Percentiles rank a stretch among this genome's conserved stretches.
phyloP scores from a whole-genome alignment of 53 echinoderm and acorn worm species.

The Paracentrotus lividus region DNA sequence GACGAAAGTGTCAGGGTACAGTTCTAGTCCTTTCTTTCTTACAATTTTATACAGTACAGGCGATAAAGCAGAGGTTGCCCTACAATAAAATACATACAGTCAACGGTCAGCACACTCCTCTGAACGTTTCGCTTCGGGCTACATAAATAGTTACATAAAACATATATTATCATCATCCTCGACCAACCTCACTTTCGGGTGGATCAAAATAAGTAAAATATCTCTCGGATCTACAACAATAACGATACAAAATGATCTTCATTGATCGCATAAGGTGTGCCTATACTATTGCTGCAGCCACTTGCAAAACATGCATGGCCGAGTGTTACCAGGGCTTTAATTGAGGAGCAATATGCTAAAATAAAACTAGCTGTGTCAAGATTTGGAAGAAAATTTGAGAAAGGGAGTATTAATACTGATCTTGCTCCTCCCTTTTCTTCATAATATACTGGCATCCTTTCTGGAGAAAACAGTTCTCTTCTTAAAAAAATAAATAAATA shows the following conservation, averaged over 20 bases:
- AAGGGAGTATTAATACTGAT: too few relatives aligned
- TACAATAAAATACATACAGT: slow-evolving; percentile 46
- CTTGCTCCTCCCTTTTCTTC: too few relatives aligned
- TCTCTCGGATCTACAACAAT: neutral
- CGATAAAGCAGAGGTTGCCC: slow-evolving; percentile 40
- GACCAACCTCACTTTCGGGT: neutral
- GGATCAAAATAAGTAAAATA: neutral
- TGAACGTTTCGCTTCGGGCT: neutral
- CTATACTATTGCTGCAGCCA: too few relatives aligned
- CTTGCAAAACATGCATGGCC: too few relatives aligned
- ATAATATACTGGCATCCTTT: too few relatives aligned
- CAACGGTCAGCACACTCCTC: neutral
- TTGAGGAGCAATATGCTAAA: too few relatives aligned
- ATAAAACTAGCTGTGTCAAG: too few relatives aligned
- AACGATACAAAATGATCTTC: neutral
- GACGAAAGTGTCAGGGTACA: slow-evolving; percentile 62
- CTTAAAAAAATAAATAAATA: too few relatives aligned
- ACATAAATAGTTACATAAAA: slow-evolving; percentile 66
- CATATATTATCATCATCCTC: slow-evolving; percentile 11
- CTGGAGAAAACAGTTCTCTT: too few relatives aligned
- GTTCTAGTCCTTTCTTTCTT: slow-evolving; percentile 51
- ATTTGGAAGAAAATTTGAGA: too few relatives aligned
- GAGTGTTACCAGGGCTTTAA: too few relatives aligned
- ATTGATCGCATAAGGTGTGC: too few relatives aligned
- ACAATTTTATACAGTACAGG: slow-evolving; percentile 60